A percentile compares a stretch with the other conserved stretches of the same genome.
Conservation (phyloP, 2,888 invertebrate genomes). For the Thereva unica region DNA sequence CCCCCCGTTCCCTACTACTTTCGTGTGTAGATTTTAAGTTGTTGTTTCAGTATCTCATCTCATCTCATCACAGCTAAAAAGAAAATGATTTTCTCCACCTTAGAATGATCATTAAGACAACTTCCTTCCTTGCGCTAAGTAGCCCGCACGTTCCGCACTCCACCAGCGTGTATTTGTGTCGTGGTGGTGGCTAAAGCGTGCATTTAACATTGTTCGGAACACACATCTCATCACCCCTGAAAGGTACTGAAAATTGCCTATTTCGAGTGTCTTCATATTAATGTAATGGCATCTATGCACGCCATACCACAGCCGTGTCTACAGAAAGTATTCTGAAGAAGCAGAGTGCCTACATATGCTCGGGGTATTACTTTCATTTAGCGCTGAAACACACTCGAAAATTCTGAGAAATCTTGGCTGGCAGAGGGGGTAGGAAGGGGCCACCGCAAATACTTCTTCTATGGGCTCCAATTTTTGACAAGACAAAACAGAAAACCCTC, state of each 20-base stretch:
- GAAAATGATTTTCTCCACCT: too few species aligned
- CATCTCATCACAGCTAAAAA: too few species aligned
- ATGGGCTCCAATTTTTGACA: too few species aligned
- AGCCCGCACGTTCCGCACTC: not conserved
- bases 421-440: not conserved
- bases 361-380: slow-evolving; percentile 8
- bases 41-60: too few species aligned
- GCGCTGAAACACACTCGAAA: not conserved
- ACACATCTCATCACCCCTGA: slow-evolving; percentile 17
- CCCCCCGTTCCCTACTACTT: too few species aligned
- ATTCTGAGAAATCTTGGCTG: not conserved
- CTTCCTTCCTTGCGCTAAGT: slow-evolving; percentile 22
- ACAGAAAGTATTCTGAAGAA: slow-evolving; percentile 17
- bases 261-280: slow-evolving; percentile 30
- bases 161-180: too few species aligned
- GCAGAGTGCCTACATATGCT: slow-evolving; percentile 10
- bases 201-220: slow-evolving; percentile 20
- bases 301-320: slow-evolving; percentile 34
- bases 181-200: not conserved
- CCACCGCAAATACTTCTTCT: too few species aligned
- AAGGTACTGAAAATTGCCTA: slow-evolving; percentile 32
- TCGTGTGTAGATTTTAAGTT: too few species aligned
- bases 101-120: slow-evolving; percentile 9
- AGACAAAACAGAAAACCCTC: too few species aligned
- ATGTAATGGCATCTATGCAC: slow-evolving; percentile 34